Conservation (phyloP, 1,140 invertebrate species). For the Lamellibrachia luymesi region DNA sequence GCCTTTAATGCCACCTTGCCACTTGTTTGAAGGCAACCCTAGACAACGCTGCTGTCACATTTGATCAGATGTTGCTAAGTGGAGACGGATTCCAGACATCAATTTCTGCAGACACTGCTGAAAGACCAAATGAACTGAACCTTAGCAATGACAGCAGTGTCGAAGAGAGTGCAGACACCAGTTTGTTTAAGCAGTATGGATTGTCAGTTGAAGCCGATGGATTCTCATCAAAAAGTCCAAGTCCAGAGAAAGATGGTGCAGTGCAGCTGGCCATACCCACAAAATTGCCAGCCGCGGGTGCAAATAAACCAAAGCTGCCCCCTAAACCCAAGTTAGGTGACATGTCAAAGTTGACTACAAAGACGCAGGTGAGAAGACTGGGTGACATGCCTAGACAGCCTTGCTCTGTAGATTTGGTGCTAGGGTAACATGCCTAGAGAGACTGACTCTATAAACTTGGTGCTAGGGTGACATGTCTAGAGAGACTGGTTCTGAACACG, state of each 20-base stretch:
- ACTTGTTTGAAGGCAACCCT: background rate
- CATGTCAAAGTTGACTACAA: background rate
- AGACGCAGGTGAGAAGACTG: background rate
- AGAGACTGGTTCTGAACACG: too few species aligned
- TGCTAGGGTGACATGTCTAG: background rate
- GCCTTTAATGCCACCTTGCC: background rate
- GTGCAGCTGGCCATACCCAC: background rate
- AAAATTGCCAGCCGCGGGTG: background rate
- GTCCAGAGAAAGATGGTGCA: background rate
- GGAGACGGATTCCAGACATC: background rate
- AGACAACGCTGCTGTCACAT: background rate
- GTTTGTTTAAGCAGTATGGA: background rate
- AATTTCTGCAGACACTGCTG: background rate
- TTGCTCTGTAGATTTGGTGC: background rate
- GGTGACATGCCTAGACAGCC: background rate
- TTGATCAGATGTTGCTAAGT: background rate
- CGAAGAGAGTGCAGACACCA: background rate
- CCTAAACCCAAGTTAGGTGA: background rate
- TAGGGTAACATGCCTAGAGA: background rate
- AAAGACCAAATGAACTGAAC: background rate
- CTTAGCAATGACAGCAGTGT: background rate
- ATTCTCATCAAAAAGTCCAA: background rate
- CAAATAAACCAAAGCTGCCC: background rate
- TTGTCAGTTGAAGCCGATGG: background rate
- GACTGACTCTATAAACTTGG: background rate